Conservation (phyloP, 2,113 vertebrate genomes). For the Petaurus breviceps region DNA sequence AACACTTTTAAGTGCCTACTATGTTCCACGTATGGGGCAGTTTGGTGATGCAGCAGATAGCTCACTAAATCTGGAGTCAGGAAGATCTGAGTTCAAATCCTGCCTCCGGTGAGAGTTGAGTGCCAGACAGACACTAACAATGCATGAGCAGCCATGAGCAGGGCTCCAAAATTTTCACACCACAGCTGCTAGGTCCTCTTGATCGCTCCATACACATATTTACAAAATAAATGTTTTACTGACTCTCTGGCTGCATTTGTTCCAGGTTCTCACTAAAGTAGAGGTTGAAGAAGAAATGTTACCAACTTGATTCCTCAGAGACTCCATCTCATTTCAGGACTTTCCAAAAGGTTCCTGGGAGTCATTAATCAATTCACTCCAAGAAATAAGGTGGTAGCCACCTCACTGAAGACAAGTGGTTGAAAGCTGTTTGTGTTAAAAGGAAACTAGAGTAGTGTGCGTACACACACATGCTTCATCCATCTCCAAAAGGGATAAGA, state of each 20-base stretch:
- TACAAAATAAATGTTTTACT: too few species aligned
- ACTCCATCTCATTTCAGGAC: not conserved
- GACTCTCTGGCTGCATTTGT: not conserved
- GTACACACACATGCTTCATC: not conserved
- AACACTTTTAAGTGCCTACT: not conserved
- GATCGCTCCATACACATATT: too few species aligned
- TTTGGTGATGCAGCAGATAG: not conserved
- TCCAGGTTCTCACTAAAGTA: not conserved
- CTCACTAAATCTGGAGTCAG: not conserved
- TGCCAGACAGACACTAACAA: not conserved
- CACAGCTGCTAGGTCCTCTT: too few species aligned
- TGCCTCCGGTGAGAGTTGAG: not conserved
- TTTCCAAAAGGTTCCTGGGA: not conserved
- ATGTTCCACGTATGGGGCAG: not conserved
- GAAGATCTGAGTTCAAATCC: not conserved
- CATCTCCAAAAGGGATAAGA: not conserved
- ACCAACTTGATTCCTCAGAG: not conserved
- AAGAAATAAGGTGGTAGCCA: not conserved
- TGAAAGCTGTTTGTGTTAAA: not conserved
- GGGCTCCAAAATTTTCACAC: not conserved
- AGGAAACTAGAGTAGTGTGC: not conserved
- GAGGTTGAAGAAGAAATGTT: not conserved
- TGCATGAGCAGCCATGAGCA: not conserved
- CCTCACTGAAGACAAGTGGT: not conserved
- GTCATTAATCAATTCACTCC: not conserved